Evolutionary conservation across 2,888 invertebrate species (phyloP).

Genomic region (Tortricodes alternella): DNA sequence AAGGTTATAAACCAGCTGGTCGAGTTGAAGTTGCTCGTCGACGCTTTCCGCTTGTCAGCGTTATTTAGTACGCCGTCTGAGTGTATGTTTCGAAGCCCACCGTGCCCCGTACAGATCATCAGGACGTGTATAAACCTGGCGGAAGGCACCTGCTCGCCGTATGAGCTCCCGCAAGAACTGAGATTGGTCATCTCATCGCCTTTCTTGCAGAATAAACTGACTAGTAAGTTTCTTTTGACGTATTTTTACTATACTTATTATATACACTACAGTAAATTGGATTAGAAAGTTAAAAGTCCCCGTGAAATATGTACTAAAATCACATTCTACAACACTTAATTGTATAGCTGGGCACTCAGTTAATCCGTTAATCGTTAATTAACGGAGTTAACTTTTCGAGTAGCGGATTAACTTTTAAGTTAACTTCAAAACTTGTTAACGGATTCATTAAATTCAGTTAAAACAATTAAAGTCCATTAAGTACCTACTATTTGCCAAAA

Average conservation of each 20-base stretch:
- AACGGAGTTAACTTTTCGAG: too few relatives aligned
- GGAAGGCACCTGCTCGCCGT: constrained; percentile 84
- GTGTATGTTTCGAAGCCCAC: constrained; percentile 58
- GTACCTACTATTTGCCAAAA: too few relatives aligned
- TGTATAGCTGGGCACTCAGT: not conserved
- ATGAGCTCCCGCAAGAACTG: constrained; percentile 85
- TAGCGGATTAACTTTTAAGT: too few relatives aligned
- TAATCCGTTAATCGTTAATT: too few relatives aligned
- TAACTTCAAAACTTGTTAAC: too few relatives aligned
- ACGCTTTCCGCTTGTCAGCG: constrained; percentile 83
- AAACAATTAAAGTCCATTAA: too few relatives aligned
- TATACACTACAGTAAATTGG: too few relatives aligned
- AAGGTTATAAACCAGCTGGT: constrained; percentile 79
- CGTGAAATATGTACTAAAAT: too few relatives aligned
- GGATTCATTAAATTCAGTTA: too few relatives aligned
- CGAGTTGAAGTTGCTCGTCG: constrained; percentile 81
- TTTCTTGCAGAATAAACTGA: constrained; percentile 59
- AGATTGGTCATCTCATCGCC: constrained; percentile 79
- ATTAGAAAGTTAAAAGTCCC: too few relatives aligned
- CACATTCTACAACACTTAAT: too few relatives aligned
- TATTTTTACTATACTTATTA: not conserved
- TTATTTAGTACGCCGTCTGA: constrained; percentile 77
- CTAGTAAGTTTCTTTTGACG: constrained; percentile 53
- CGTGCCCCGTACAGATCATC: constrained; percentile 81
- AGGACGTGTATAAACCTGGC: constrained; percentile 85